Evolutionary conservation across 1,140 invertebrate genomes (phyloP), one percentile per base, ranked within the genome.

Genomic region (Druon quercuslanigerum): DNA sequence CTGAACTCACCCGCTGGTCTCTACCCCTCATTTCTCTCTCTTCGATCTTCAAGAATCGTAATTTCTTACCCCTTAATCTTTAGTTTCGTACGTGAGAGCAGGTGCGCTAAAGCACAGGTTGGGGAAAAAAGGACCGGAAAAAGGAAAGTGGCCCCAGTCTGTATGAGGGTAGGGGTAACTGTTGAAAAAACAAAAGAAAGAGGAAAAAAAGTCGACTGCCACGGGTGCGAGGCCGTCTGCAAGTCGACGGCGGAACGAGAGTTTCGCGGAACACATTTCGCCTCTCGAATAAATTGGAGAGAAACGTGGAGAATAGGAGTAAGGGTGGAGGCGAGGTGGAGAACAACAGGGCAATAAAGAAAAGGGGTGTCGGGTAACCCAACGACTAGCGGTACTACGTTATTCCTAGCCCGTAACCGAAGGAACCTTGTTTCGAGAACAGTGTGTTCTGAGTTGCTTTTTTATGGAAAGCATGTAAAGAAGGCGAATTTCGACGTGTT

Each of bases 371-470:
- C 83, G 77, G 50, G 74, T 83, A 86, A 86, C 83, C 84, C 81
- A 79, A 82, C 78, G 76, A 82, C 83, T 74, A 77, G 83, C 71
- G 77, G 84, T 77, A 85, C 83, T 87, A 84, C 78, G 85, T 87
- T 87, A 87, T 86, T 81, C 83, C 81, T 87, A 77, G 79, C 73
- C 83, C 85, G 85, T 87, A 85, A 85, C 85, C 84, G 79, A 84
- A 84, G 84, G 84, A 82, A 86, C 25, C 33, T 66, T 66, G 60
- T 66, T 66, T 66, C 60, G 60, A 16, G 25, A 25, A 46, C 33
- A 33, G 33, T 66, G 12, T 66, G 40, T 66, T 66, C 25, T 66
- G 60, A 66, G 40, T 25, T 25, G 40, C 56, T 74, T 17, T 74
- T 46, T 66, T 33, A 66, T 66, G 60, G n/a, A 66, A 66, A 66